Evolutionary conservation across 2,113 vertebrate species (phyloP), one percentile per base, ranked within the genome.

Genomic region (Mastomys coucha): DNA sequence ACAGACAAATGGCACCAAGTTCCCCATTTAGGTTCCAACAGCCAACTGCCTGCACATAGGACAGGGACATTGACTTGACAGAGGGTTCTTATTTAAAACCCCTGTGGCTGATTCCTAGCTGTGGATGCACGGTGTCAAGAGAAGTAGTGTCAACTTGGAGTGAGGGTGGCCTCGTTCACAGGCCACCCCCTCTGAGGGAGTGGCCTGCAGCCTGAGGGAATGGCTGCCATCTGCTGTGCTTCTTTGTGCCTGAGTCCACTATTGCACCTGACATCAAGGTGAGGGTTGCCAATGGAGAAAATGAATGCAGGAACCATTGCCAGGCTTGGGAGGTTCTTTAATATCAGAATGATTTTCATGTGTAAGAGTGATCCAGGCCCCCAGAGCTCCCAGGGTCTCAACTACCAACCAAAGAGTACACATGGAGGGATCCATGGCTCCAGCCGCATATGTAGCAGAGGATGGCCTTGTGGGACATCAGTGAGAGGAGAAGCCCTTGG

Each of bases 11-110:
- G 72, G 69, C 12, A 10, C 72, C 7, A 70, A 63, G 24, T 69
- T 69, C 73, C 42, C 70, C 86, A 89, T 49, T 88, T 67, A 31
- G 33, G 28, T 88, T 86, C 94, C 80, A 72, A 89, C 26, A 81
- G 24, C 76, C 63, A 65, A 19, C n/a, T 45, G 80, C 45, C 51
- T 31, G 69, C 70, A 51, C 56, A 12, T 12, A 78, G 49, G 42
- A 65, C 20, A 45, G 60, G 26, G 63, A 28, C 26, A 16, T 36
- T 45, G 65, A 42, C 14, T 69, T 33, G 51, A 88, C 36, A 53
- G 60, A 6, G 13, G 12, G n/a, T 70, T 84, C 49, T 56, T 78
- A 31, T 60, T 65, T 80, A 31, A 76, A 92, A 56, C 36, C 60
- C 88, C 53, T 31, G 0, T 76, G 78, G 63, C 31, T 11, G 22